phyloP scores from a whole-genome alignment of 2,888 invertebrate genomes.

The Ceraclea dissimilis region DNA sequence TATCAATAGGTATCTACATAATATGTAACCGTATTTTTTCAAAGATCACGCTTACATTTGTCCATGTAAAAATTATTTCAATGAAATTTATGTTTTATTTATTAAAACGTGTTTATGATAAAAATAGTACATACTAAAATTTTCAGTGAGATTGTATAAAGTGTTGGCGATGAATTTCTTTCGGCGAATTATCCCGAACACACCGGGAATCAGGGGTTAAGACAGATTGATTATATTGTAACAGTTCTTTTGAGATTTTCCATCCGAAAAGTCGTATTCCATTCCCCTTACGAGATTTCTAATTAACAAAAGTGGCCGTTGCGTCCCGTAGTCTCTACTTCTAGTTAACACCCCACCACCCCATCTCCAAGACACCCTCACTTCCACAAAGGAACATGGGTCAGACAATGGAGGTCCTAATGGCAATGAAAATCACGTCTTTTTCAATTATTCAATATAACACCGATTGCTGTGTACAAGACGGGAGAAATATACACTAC shows the following conservation, averaged over 20 bases:
- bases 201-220: background rate
- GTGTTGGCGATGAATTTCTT: too few species aligned
- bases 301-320: constrained; percentile 24
- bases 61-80: too few species aligned
- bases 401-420: constrained; percentile 21
- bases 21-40: too few species aligned
- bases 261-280: constrained; percentile 1
- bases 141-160: too few species aligned
- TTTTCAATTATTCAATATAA: constrained; percentile 22
- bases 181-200: too few species aligned
- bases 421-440: constrained; percentile 26
- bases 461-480: background rate
- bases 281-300: constrained; percentile 16
- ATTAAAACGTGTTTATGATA: too few species aligned
- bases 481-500: background rate
- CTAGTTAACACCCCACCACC: too few species aligned
- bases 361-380: too few species aligned
- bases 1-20: too few species aligned
- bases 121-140: too few species aligned
- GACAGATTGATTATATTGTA: constrained; percentile 17
- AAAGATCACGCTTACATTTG: too few species aligned
- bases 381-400: background rate
- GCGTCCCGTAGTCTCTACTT: background rate
- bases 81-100: too few species aligned
- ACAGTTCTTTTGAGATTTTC: constrained; percentile 6